Base-by-base conservation (phyloP, 92 coral and sea anemone species). In the Desmophyllum pertusum region DNA sequence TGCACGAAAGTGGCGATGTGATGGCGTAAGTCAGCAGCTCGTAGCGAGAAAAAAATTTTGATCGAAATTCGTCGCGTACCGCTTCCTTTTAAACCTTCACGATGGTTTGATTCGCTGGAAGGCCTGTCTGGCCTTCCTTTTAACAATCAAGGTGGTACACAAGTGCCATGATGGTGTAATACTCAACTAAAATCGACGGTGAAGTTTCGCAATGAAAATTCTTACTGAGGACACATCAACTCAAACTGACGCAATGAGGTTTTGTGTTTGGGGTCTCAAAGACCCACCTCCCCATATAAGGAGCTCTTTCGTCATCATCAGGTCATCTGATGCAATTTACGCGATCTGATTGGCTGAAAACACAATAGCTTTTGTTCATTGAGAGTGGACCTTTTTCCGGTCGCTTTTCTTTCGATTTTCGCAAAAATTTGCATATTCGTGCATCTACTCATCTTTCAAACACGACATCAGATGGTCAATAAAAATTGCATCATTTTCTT, bases 111-210 rank as follows among this genome's bases (percentile, higher is more conserved):
- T 38, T 76, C 84, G 79, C 68, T 80, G 93, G 98, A 90, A 91
- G 98, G 98, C 93, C 98, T 82, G 75, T 86, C 65, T 92, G 98
- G 94, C 93, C 98, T 81, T 88, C 95, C 93, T 89, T 86, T 78
- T 84, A 92, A 80, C 93, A 94, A 91, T 76, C 84, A 89, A 89
- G 86, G 67, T 67, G 84, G 78, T 73, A 83, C 77, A 84, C 85
- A 88, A 92, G 86, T 89, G 61, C 85, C 98, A 94, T 94, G 87
- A 76, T 92, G 90, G 90, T 90, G 91, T 75, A 92, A 87, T 87
- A 82, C 67, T 81, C 73, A 69, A 85, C 57, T 81, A 57, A 73
- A 27, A 80, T 75, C 61, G 80, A 73, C 78, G 84, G 71, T 90
- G 85, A 33, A 75, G 14, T 81, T 75, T 85, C 88, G 89, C 85